Evolutionary conservation across 2,113 vertebrate species (phyloP), one percentile per base, ranked within the genome.

Genomic region (Pseudorasbora parva): DNA sequence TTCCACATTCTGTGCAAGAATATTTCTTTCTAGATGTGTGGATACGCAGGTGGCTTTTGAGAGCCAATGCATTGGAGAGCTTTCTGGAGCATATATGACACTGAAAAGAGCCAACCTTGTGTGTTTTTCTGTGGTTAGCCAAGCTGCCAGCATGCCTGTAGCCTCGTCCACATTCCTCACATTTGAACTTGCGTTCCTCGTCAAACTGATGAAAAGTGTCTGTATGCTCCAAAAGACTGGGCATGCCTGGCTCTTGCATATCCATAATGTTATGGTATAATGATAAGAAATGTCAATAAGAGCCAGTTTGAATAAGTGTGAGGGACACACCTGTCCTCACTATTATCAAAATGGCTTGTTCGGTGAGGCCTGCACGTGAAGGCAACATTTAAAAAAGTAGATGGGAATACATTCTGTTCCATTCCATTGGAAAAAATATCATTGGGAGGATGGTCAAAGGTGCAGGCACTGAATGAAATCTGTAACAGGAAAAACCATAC

Each of bases 101-200:
- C 49, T 90, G 91, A 88, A 96, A 97, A 73, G 93, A 94, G 25
- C 95, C 96, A 23, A 95, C 93, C 82, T 96, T 93, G 0, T 96
- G 95, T 68, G 95, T 96, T 86, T 94, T 94, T 81, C 93, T 96
- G 89, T 97, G 96, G 88, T 95, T 96, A 41, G 95, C 94, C 81
- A 96, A 86, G 87, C 96, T 97, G 37, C 96, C 95, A 6, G 95
- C 94, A n/a, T 97, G 96, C 62, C 94, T 93, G 84, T 96, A 97
- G 78, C 95, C 94, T 56, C 95, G 94, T 17, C 95, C 95, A 83
- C 96, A 97, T 90, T 95, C 94, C 30, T 95, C 94, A 86, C 96
- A 97, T 83, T 93, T 95, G 88, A 93, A 97, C 33, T 92, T 96
- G 59, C 95, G 91, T 6, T 94, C 94, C 60, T 94, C 94, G 1